Base-by-base conservation (phyloP, 2,888 invertebrate genomes). In the Eristalinus aeneus region DNA sequence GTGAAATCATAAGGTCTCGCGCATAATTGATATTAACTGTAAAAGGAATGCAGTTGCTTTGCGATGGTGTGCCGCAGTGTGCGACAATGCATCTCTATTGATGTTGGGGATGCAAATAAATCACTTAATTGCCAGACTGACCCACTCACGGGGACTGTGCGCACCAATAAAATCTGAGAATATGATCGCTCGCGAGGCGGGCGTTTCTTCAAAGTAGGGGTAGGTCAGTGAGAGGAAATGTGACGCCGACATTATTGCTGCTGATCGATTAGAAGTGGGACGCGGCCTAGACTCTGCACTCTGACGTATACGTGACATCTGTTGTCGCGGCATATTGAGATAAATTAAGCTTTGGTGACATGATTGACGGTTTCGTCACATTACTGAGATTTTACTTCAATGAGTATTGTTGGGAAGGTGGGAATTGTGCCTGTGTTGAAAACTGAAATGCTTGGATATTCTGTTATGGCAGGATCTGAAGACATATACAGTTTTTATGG, bases 121-220 rank as follows among this genome's bases (percentile, higher is more conserved):
- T 85, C 78, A 76, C 67, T 85, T 75, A 71, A 79, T 85, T 79
- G 75, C 56, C 67, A 46, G 69, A 80, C 34, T 80, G 71, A 58
- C 80, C 84, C 32, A 85, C 39, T 75, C 71, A 36, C 10, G 20
- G 11, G 22, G 53, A 34, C 53, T 32, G 61, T n/a, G 46, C 46
- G 8, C 31, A 60, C 53, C 68, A 75, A 79, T 80, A 23, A 80
- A 68, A 76, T 84, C 71, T 54, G 69, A 32, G 60, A 74, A 76
- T 46, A 54, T 74, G 56, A 60, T 72, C 67, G 65, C 9, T 68
- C 60, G 67, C 20, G 22, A 34, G 27, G 36, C 58, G 64, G 61
- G 36, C 36, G 23, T 23, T 10, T 12, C 16, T 16, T 63, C 53
- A 22, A 54, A 64, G 6, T 46, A 16, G 46, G 63, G 65, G 71